A percentile compares a stretch with the other conserved stretches of the same genome.
These are phyloP conservation scores for Drosophila willistoni DNA, from an alignment of 1,140 invertebrate genomes.

Conservation along the genomic window DNA sequence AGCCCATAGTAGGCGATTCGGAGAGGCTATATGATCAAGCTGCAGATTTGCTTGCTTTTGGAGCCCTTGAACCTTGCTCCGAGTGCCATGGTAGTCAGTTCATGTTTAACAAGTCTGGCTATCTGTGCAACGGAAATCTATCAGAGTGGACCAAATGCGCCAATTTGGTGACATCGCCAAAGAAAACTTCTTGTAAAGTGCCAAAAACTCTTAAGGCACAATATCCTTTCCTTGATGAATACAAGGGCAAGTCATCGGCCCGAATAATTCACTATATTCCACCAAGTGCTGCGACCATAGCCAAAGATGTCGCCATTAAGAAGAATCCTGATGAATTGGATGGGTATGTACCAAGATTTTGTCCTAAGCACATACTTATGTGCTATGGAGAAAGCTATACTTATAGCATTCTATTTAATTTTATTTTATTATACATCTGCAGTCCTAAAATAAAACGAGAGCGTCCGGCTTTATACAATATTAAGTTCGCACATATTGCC, in stretches of 20 bases:
- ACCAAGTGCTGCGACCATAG: slow-evolving; percentile 83
- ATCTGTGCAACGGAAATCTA: slow-evolving; percentile 91
- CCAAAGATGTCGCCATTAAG: slow-evolving; percentile 81
- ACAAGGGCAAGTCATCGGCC: slow-evolving; percentile 87
- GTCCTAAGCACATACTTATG: neutral
- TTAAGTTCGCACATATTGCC: slow-evolving; percentile 91
- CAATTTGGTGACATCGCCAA: slow-evolving; percentile 89
- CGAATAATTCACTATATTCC: slow-evolving; percentile 86
- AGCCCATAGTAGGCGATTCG: slow-evolving; percentile 86
- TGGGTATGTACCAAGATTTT: slow-evolving; percentile 59
- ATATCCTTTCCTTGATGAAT: slow-evolving; percentile 87
- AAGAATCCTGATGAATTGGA: slow-evolving; percentile 85
- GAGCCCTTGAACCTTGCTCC: slow-evolving; percentile 90
- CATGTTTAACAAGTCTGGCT: slow-evolving; percentile 89
- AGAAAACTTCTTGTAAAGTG: slow-evolving; percentile 89
- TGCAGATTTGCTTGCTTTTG: slow-evolving; percentile 94
- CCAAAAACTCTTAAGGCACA: slow-evolving; percentile 87
- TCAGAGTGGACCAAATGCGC: slow-evolving; percentile 96
- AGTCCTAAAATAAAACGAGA: slow-evolving; percentile 86
- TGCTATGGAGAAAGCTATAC: no score
- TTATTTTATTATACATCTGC: slow-evolving; percentile 46
- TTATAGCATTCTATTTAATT: slow-evolving; percentile 17
- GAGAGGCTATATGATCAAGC: slow-evolving; percentile 90
- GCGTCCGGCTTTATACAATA: slow-evolving; percentile 89
- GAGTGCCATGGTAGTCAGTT: slow-evolving; percentile 92